phyloP scores from a whole-genome alignment of 2,797 vertebrate species.

The Jordanella pulchra region DNA sequence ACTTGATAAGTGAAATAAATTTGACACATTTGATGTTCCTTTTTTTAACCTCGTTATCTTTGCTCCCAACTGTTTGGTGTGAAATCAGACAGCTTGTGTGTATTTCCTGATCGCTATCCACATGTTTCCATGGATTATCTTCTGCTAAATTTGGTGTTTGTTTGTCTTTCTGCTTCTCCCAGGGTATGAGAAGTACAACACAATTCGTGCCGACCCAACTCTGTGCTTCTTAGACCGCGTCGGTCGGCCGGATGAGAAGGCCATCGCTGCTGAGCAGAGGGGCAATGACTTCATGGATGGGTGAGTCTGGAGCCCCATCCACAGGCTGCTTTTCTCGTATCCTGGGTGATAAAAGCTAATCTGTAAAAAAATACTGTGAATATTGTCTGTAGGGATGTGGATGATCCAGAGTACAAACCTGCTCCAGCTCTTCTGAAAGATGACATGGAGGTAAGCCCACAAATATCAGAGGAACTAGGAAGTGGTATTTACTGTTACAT shows the following conservation, averaged over 20 bases:
- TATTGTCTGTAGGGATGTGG: conserved; percentile 85
- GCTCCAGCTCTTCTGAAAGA: conserved; percentile 96
- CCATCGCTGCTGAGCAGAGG: conserved; percentile 97
- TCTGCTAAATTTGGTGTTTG: conserved; percentile 29
- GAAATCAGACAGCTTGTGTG: conserved; percentile 39
- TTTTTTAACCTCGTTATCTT: conserved; percentile 2
- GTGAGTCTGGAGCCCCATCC: conserved; percentile 70
- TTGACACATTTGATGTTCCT: not conserved
- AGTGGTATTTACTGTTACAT: not conserved
- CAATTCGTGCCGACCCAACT: conserved; percentile 91
- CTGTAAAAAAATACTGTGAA: conserved; percentile 7
- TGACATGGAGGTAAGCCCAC: conserved; percentile 89
- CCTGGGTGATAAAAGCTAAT: not conserved
- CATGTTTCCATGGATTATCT: conserved; percentile 24
- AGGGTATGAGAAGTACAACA: conserved; percentile 99
- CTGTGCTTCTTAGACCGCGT: conserved; percentile 95
- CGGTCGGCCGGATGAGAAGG: conserved; percentile 96
- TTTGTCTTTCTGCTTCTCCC: conserved; percentile 29
- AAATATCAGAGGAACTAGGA: not conserved
- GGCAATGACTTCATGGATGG: conserved; percentile 97
- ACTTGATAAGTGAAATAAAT: not conserved
- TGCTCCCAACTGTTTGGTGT: conserved; percentile 11
- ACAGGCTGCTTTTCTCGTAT: conserved; percentile 2
- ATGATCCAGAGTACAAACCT: conserved; percentile 98
- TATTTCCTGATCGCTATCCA: conserved; percentile 3